Base-by-base conservation (phyloP, 2,888 invertebrate genomes). In the Unio pictorum region DNA sequence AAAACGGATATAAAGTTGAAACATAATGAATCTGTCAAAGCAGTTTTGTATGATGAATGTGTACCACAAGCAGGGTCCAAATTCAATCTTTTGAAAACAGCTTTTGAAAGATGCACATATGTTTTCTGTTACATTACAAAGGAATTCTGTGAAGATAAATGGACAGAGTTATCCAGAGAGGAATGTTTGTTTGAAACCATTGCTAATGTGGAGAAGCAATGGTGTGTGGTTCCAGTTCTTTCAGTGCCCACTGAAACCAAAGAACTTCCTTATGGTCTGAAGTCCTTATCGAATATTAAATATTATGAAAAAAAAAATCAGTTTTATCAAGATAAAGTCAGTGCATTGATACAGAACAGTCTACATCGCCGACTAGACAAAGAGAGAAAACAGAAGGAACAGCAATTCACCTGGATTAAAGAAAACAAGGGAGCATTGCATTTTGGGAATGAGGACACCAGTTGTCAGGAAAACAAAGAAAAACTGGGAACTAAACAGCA, bases 171-270 rank as follows among this genome's bases (percentile, higher is more conserved):
- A 68, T 80, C 80, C 5, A 82, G 81, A 66, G 84, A 86, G 63
- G 77, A 76, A 15, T 83, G 84, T 63, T 71, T 86, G 26, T 84
- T 84, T 81, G 76, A 78, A 45, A 80, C 86, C 3, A 85, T 86
- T 45, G 68, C 78, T 28, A 80, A 84, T 62, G 63, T 70, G 26
- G 73, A 81, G 0, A 85, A 83, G 63, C 69, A 71, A 26, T 86
- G 85, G 86, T 84, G 82, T 75, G 83, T 85, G 11, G 85, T 86
- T 11, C 86, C 85, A 7, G 79, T 86, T 8, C 81, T 81, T 26
- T 82, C 83, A 15, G 45, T 15, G 45, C 11, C 11, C 11, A 15
- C 3, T 3, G 66, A 67, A 61, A 78, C 69, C 45, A 45, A 68
- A 72, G 73, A 64, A 63, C 67, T 81, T 54, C 84, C 84, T n/a